Conservation (phyloP, 2,888 invertebrate genomes). For the Ennomos erosarius region DNA sequence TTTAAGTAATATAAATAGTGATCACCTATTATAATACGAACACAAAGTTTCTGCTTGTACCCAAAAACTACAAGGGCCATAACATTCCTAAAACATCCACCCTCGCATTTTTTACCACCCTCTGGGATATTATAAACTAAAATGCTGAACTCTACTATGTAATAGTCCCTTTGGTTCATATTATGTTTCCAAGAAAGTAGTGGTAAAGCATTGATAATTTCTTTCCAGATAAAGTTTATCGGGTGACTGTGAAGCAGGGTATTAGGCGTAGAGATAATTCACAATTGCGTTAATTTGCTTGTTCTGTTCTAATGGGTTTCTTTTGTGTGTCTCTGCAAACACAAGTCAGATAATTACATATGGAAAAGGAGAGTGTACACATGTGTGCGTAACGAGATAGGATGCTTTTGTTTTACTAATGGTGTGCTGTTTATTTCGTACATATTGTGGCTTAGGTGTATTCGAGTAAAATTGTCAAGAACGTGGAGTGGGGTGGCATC, state of each 20-base stretch:
- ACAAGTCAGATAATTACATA: constrained; percentile 17
- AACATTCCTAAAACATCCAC: too few relatives aligned
- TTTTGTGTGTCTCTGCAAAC: constrained; percentile 25
- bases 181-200: too few relatives aligned
- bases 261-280: constrained; percentile 5
- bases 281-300: constrained; percentile 23
- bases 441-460: constrained; percentile 9
- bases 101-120: too few relatives aligned
- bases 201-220: too few relatives aligned
- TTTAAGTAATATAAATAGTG: too few relatives aligned
- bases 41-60: too few relatives aligned
- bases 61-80: too few relatives aligned
- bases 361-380: background rate
- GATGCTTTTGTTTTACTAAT: constrained; percentile 16
- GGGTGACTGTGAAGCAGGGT: background rate
- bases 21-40: too few relatives aligned
- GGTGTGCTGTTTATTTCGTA: constrained; percentile 3
- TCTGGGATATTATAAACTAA: too few relatives aligned
- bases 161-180: too few relatives aligned
- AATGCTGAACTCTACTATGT: too few relatives aligned
- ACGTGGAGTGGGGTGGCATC: constrained; percentile 1
- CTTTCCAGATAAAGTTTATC: background rate
- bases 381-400: background rate
- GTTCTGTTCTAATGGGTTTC: constrained; percentile 27
- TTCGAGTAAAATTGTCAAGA: constrained; percentile 4